Evolutionary conservation across 2,888 invertebrate species (phyloP).

Genomic region (Campoletis raptor): DNA sequence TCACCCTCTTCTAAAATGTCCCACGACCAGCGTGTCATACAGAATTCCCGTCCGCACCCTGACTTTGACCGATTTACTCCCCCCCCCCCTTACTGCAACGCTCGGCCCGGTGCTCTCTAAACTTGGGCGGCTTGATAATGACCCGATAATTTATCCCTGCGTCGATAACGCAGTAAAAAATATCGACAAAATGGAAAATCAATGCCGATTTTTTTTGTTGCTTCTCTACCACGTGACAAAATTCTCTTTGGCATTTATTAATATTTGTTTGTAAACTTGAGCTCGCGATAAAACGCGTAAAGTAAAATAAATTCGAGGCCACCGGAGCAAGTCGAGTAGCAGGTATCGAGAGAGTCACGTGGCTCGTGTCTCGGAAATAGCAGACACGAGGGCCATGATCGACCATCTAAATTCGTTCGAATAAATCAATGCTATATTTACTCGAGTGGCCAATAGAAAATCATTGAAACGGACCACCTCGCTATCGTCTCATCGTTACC

Average conservation of each 20-base stretch:
- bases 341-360: neutral
- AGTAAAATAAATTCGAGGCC: slow-evolving; percentile 13
- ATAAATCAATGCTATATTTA: slow-evolving; percentile 6
- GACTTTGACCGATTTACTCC: slow-evolving; percentile 84
- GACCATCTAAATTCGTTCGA: slow-evolving; percentile 51
- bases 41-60: slow-evolving; percentile 72
- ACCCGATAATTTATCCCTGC: slow-evolving; percentile 67
- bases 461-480: neutral
- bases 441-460: slow-evolving; percentile 1
- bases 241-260: too few species aligned
- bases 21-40: slow-evolving; percentile 32
- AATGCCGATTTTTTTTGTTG: too few species aligned
- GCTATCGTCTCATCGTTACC: slow-evolving; percentile 3
- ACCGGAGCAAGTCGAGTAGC: slow-evolving; percentile 7
- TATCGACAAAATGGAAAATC: too few species aligned
- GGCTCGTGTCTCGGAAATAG: slow-evolving; percentile 2
- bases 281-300: neutral
- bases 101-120: slow-evolving; percentile 39
- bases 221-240: too few species aligned
- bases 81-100: slow-evolving; percentile 52
- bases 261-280: slow-evolving; percentile 16
- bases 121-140: slow-evolving; percentile 73
- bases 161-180: neutral
- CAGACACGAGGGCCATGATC: slow-evolving; percentile 41
- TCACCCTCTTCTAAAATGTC: slow-evolving; percentile 46